Conservation (phyloP, 2,113 vertebrate species). For the Bos taurus region DNA sequence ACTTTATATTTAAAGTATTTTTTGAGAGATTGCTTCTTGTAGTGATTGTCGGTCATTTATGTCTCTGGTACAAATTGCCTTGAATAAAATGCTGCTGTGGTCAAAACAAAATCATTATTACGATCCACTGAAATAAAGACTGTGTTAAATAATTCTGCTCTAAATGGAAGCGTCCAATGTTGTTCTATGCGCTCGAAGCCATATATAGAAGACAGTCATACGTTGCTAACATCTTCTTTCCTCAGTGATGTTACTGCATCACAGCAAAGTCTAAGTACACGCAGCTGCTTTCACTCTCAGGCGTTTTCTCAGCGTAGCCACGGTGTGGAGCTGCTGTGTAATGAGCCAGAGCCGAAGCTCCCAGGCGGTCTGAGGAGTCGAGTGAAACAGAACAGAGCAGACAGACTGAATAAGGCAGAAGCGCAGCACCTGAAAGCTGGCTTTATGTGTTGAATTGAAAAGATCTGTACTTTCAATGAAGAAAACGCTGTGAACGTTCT, state of each 20-base stretch:
- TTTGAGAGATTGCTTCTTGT: background rate
- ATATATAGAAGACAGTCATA: background rate
- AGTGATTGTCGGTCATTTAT: background rate
- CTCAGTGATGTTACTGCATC: background rate
- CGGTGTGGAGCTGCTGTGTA: slow-evolving; percentile 72
- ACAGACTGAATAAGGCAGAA: too few species aligned
- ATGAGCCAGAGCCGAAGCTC: background rate
- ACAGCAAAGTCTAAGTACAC: background rate
- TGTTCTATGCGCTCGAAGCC: background rate
- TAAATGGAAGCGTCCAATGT: background rate
- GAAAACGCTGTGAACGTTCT: background rate
- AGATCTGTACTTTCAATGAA: background rate
- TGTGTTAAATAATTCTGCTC: background rate
- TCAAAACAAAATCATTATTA: background rate
- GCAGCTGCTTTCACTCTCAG: rapidly evolving
- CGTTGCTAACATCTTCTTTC: rapidly evolving
- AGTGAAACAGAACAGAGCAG: background rate
- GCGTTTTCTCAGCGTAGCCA: slow-evolving; percentile 57
- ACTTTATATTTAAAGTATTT: background rate
- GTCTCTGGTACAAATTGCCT: background rate
- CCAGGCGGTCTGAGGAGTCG: background rate
- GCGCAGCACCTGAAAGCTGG: background rate
- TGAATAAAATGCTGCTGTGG: background rate
- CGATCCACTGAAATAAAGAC: background rate
- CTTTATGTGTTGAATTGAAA: background rate